Evolutionary conservation across 2,888 invertebrate species (phyloP).

Genomic region (Hydrotaea diabolus): DNA sequence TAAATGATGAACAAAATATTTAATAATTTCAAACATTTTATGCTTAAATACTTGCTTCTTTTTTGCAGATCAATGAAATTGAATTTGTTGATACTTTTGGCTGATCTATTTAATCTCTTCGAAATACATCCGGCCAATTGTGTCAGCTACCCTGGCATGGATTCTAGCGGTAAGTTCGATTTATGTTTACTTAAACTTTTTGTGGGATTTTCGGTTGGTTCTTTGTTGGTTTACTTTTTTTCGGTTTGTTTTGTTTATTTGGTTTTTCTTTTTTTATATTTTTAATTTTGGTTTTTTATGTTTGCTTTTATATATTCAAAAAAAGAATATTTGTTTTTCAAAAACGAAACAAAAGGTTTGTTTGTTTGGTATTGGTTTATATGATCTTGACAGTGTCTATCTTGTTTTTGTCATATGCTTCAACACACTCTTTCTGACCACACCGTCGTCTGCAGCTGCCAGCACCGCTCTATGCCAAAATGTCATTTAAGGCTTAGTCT

Average conservation of each 20-base stretch:
- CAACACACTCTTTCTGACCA: constrained; percentile 4
- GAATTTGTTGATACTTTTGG: constrained; percentile 94
- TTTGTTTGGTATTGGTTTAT: constrained; percentile 32
- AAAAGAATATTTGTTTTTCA: neutral
- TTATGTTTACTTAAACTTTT: neutral
- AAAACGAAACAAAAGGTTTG: constrained; percentile 23
- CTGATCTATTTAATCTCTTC: constrained; percentile 95
- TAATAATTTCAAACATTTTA: no score
- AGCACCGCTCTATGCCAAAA: neutral
- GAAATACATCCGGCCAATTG: constrained; percentile 96
- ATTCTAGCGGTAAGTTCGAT: constrained; percentile 80
- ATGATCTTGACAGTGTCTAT: neutral
- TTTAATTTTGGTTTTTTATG: constrained; percentile 9
- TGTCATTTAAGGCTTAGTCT: constrained; percentile 7
- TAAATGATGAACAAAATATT: constrained; percentile 75
- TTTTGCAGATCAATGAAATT: constrained; percentile 94
- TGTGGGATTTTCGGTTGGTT: constrained; percentile 29
- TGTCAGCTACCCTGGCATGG: constrained; percentile 90
- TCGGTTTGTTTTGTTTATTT: constrained; percentile 21
- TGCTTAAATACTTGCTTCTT: no score
- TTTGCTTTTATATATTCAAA: constrained; percentile 6
- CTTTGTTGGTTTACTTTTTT: constrained; percentile 36
- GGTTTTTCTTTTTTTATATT: neutral
- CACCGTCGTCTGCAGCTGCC: neutral
- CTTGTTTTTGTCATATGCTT: neutral